A percentile compares a stretch with the other conserved stretches of the same genome.
phyloP scores from a whole-genome alignment of 2,113 vertebrate species.

The Tenrec ecaudatus region DNA sequence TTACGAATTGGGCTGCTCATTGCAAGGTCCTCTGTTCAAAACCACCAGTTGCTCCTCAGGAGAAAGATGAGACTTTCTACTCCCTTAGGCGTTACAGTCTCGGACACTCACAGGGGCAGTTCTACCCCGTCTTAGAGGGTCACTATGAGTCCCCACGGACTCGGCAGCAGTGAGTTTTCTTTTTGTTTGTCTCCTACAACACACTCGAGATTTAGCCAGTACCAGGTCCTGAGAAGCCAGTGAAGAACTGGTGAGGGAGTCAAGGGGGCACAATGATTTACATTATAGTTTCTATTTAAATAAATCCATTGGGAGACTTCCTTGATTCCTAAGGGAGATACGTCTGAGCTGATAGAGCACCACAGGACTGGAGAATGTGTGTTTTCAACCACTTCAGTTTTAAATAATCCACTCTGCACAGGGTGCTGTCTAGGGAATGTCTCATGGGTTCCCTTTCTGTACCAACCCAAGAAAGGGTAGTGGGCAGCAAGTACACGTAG shows the following conservation, averaged over 20 bases:
- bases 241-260: background rate
- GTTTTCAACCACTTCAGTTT: background rate
- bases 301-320: background rate
- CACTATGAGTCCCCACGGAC: no score
- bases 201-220: background rate
- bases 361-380: background rate
- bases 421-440: background rate
- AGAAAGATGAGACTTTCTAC: no score
- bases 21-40: no score
- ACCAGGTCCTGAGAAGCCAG: background rate
- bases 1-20: no score
- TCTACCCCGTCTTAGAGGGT: no score
- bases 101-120: no score
- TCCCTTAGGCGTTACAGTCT: no score
- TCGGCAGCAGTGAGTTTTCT: no score
- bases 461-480: background rate
- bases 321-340: background rate
- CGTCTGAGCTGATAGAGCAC: background rate
- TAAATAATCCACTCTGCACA: background rate
- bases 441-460: background rate
- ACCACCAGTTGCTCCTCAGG: no score
- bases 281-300: background rate
- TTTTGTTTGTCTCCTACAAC: no score
- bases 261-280: background rate
- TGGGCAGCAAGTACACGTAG: background rate